Percentiles rank a stretch among this genome's conserved stretches.
Conservation (phyloP, 2,888 invertebrate genomes). For the Drosophila maculinotata region DNA sequence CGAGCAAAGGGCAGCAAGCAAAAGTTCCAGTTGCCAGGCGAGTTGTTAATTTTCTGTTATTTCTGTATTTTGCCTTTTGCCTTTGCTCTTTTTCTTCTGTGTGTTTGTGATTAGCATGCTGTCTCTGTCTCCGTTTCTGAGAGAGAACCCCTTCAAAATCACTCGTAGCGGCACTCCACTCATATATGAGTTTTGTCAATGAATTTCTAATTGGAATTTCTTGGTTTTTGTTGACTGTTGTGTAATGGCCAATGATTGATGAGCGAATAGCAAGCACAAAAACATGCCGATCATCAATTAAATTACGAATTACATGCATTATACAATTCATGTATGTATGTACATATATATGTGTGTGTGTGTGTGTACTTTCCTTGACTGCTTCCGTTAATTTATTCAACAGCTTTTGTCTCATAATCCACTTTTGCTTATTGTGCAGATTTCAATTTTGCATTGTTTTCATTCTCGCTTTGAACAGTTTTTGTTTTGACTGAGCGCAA, state of each 20-base stretch:
- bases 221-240: conserved; percentile 24
- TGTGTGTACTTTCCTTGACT: conserved; percentile 20
- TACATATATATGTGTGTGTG: neutral
- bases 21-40: conserved; percentile 51
- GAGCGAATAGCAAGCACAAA: neutral
- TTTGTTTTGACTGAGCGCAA: conserved; percentile 10
- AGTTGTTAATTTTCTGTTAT: conserved; percentile 46
- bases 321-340: no score
- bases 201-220: conserved; percentile 57
- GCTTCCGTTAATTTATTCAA: conserved; percentile 23
- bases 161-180: conserved; percentile 18
- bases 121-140: neutral
- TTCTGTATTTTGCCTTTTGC: conserved; percentile 35
- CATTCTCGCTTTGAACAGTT: conserved; percentile 25
- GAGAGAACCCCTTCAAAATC: conserved; percentile 41
- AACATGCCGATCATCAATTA: conserved; percentile 21
- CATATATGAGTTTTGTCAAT: conserved; percentile 55
- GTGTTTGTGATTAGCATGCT: conserved; percentile 68
- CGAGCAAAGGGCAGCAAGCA: conserved; percentile 64
- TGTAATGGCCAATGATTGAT: conserved; percentile 39
- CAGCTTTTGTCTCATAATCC: conserved; percentile 25
- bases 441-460: conserved; percentile 22
- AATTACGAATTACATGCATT: conserved; percentile 11
- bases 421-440: conserved; percentile 17
- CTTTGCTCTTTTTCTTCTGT: conserved; percentile 18